These are phyloP conservation scores for Eupsilia transversa DNA, from an alignment of 2,888 invertebrate species.

Conservation along the genomic window DNA sequence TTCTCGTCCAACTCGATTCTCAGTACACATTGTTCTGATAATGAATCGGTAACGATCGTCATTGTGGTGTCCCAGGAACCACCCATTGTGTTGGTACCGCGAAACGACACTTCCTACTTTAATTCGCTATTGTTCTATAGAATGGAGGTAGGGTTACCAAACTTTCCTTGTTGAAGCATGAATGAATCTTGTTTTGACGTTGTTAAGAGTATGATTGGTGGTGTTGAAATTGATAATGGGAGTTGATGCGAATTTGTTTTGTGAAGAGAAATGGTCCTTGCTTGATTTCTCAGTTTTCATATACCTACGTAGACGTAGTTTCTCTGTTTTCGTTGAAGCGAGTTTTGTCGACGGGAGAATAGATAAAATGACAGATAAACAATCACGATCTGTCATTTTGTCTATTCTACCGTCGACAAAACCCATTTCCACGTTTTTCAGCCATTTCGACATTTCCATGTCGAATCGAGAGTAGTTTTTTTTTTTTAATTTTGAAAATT, in stretches of 20 bases:
- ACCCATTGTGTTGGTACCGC: constrained; percentile 70
- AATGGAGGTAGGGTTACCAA: constrained; percentile 60
- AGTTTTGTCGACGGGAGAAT: too few relatives aligned
- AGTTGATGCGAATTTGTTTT: background rate
- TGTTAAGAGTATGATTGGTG: background rate
- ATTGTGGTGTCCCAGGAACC: constrained; percentile 65
- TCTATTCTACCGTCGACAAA: too few relatives aligned
- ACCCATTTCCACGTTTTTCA: too few relatives aligned
- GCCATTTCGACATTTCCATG: too few relatives aligned
- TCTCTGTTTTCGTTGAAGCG: too few relatives aligned
- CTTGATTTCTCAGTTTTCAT: background rate
- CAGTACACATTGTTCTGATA: constrained; percentile 58
- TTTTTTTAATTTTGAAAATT: too few relatives aligned
- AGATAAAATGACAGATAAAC: too few relatives aligned
- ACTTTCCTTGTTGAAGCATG: constrained; percentile 42
- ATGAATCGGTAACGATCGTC: constrained; percentile 62
- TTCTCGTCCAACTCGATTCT: constrained; percentile 41
- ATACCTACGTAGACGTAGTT: too few relatives aligned
- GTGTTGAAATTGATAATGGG: constrained; percentile 3
- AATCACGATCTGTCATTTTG: too few relatives aligned
- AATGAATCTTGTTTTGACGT: constrained; percentile 41
- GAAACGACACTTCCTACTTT: constrained; percentile 70
- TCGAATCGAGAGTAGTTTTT: background rate
- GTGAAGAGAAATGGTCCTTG: background rate
- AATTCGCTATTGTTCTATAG: constrained; percentile 65